Base-by-base conservation (phyloP, 2,888 invertebrate genomes). In the Notodonta ziczac region DNA sequence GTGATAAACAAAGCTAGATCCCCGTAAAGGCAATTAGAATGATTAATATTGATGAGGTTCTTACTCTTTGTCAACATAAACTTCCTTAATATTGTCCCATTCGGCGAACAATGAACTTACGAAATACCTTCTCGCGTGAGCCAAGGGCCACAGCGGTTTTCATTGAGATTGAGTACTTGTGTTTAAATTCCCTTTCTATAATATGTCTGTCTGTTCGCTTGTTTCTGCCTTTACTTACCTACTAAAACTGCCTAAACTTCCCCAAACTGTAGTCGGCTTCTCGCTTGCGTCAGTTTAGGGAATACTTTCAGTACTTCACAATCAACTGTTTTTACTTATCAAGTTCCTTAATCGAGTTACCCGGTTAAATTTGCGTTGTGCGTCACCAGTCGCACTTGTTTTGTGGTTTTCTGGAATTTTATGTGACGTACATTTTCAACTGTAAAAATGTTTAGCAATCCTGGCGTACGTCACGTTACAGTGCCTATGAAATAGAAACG, bases 311-410 rank as follows among this genome's bases (percentile, higher is more conserved):
- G 35, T 6, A 35, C 35, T 35, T 35, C 39, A 56, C 9, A 51
- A 39, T 54, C 53, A 54, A 56, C 59, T 56, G 53, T 59, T 58
- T 68, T 62, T 56, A 35, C 35, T 35, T 35, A 35, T 35, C 35
- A 35, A 35, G 6, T 35, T 35, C 7, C 35, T 35, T 35, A 35
- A 35, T 35, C 35, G 35, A 35, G 2, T 35, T 35, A 35, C 24
- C 24, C 24, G 24, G 35, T 35, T 35, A 35, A 35, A 6, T 6
- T 35, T 35, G 5, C 35, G 35, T 35, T 35, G 35, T 42, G 42
- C 42, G 42, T 42, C 42, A 42, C 10, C 35, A 35, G 1, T 12
- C 4, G 42, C 10, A 9, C 10, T 10, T 42, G 9, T 10, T 42
- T 42, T 42, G 42, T 42, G 4, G 9, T 42, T 42, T 42, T 4